Conservation (phyloP, 2,113 vertebrate genomes). For the Callionymus lyra region DNA sequence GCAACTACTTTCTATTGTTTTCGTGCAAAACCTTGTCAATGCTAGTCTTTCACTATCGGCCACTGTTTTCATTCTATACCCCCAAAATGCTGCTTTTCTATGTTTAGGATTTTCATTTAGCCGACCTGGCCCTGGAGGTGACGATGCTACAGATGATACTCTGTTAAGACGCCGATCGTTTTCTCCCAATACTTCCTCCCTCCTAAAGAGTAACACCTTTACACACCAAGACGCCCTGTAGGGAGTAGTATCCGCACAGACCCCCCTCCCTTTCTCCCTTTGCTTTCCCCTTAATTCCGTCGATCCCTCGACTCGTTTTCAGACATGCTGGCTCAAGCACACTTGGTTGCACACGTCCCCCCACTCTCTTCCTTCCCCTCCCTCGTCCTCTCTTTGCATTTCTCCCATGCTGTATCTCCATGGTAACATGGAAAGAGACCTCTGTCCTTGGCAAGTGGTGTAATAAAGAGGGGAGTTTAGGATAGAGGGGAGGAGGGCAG, state of each 20-base stretch:
- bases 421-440: constrained; percentile 71
- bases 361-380: constrained; percentile 22
- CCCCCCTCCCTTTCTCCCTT: constrained; percentile 19
- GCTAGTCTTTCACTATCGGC: no score
- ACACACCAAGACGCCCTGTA: constrained; percentile 21
- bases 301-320: constrained; percentile 53
- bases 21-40: no score
- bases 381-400: constrained; percentile 52
- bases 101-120: no score
- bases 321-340: constrained; percentile 65
- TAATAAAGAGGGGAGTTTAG: constrained; percentile 54
- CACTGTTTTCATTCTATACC: no score
- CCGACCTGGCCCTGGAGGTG: no score
- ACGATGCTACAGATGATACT: no score
- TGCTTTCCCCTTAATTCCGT: constrained; percentile 13
- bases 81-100: no score
- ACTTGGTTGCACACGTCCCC: constrained; percentile 64
- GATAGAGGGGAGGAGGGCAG: constrained; percentile 7
- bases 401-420: constrained; percentile 68
- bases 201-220: constrained; percentile 1
- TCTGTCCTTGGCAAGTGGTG: constrained; percentile 65
- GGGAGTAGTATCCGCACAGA: constrained; percentile 56
- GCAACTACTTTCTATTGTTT: no score
- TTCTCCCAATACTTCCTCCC: background rate
- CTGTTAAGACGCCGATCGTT: no score